These are phyloP conservation scores for Oreochromis aureus DNA, from an alignment of 2,113 vertebrate species.

Conservation along the genomic window DNA sequence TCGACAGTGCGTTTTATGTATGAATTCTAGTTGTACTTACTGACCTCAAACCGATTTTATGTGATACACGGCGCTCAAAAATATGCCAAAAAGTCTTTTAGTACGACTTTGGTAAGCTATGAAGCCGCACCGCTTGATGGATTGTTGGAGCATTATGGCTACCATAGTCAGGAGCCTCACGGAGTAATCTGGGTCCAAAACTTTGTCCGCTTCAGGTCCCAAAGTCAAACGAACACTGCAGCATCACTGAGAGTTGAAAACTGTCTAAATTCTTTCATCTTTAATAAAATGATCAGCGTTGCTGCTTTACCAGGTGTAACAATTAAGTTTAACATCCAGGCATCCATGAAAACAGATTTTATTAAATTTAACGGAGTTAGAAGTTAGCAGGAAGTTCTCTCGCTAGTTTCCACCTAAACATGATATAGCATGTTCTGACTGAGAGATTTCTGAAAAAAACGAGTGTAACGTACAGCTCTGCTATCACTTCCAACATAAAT, in stretches of 20 bases:
- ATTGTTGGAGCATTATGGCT: background rate
- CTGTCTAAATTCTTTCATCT: background rate
- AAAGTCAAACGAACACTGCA: background rate
- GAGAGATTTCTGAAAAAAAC: too few relatives aligned
- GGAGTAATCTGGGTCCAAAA: background rate
- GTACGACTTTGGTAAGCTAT: background rate
- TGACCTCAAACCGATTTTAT: background rate
- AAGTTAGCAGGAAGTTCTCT: too few relatives aligned
- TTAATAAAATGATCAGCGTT: background rate
- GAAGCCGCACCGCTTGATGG: background rate
- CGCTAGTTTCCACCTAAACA: too few relatives aligned
- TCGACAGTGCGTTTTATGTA: background rate
- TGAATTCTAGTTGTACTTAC: background rate
- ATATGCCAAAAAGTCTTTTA: background rate
- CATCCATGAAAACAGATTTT: too few relatives aligned
- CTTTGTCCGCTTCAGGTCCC: fast-evolving
- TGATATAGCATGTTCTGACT: too few relatives aligned
- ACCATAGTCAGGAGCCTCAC: background rate
- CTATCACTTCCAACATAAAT: too few relatives aligned
- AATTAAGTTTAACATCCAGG: too few relatives aligned
- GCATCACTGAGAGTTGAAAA: background rate
- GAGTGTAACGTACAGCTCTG: too few relatives aligned
- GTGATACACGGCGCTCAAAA: background rate
- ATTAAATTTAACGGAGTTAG: too few relatives aligned
- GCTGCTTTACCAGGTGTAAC: background rate